These are phyloP conservation scores for Drosophila chauvacae DNA, from an alignment of 1,140 invertebrate species.

Conservation along the genomic window DNA sequence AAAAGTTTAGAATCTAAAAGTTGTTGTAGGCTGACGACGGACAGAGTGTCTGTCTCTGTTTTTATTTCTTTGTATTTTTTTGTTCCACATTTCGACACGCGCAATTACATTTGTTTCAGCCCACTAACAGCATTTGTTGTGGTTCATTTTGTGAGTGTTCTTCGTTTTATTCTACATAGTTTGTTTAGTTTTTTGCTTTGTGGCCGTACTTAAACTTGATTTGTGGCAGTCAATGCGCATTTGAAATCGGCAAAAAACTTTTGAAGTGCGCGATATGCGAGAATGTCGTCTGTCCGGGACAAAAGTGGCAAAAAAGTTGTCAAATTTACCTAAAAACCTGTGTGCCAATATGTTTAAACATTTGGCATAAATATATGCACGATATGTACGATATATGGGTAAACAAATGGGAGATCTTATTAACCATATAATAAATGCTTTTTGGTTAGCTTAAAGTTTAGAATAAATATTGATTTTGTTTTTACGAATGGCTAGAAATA, in stretches of 20 bases:
- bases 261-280: constrained; percentile 51
- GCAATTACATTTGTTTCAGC: constrained; percentile 63
- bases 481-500: background rate
- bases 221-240: constrained; percentile 57
- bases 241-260: constrained; percentile 42
- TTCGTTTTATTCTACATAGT: constrained; percentile 50
- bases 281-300: constrained; percentile 28
- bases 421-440: background rate
- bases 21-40: constrained; percentile 36
- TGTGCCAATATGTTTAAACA: constrained; percentile 24
- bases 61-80: background rate
- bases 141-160: constrained; percentile 9
- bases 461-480: background rate
- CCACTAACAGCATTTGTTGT: constrained; percentile 41
- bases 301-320: constrained; percentile 61
- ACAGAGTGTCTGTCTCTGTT: constrained; percentile 14
- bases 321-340: constrained; percentile 54
- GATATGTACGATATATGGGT: background rate
- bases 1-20: constrained; percentile 45
- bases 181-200: constrained; percentile 43
- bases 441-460: background rate
- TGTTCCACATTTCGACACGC: constrained; percentile 68
- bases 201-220: constrained; percentile 55
- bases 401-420: constrained; percentile 3
- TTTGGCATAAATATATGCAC: constrained; percentile 13